These are phyloP conservation scores for Hiodon alosoides DNA, from an alignment of 2,113 vertebrate genomes.

Conservation along the genomic window DNA sequence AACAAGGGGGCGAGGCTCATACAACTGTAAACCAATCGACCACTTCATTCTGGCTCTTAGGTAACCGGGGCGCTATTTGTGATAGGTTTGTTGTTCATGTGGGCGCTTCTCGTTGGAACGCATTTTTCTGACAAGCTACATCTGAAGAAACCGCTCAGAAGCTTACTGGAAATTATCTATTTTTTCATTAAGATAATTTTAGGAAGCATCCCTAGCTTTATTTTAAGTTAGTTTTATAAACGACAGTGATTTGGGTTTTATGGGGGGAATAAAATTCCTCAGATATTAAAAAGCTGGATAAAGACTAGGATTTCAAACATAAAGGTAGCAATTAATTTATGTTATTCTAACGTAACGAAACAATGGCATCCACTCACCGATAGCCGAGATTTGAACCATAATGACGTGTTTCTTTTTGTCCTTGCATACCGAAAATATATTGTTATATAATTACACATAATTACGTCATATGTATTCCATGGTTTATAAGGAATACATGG, in stretches of 20 bases:
- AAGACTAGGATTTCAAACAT: not conserved
- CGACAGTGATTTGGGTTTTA: no score
- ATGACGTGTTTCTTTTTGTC: not conserved
- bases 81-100: conserved; percentile 15
- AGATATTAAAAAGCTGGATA: no score
- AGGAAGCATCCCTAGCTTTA: no score
- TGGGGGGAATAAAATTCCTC: no score
- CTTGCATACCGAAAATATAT: not conserved
- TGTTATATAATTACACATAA: not conserved
- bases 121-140: not conserved
- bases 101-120: not conserved
- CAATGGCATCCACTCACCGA: no score
- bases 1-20: conserved; percentile 12
- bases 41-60: not conserved
- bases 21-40: conserved; percentile 31
- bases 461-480: not conserved
- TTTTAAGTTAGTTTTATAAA: no score
- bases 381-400: no score
- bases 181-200: not conserved
- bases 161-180: not conserved
- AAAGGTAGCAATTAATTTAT: not conserved
- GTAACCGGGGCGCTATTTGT: conserved; percentile 8
- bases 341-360: no score
- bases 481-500: no score
- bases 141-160: not conserved